phyloP scores from a whole-genome alignment of 2,888 invertebrate species.

The Bellardia pandia region DNA sequence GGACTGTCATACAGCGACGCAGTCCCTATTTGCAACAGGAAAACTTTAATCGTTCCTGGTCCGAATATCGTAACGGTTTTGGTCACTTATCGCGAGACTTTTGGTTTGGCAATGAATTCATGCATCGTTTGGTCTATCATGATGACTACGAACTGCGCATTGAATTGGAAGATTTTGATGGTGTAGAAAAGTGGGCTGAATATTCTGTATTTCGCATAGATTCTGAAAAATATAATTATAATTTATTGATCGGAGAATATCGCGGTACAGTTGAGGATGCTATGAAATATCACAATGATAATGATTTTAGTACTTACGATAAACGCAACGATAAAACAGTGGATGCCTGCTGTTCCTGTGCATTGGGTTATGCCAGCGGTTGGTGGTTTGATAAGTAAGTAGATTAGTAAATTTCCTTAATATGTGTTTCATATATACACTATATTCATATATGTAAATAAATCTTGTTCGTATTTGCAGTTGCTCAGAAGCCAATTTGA shows the following conservation, averaged over 20 bases:
- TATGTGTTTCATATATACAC: background rate
- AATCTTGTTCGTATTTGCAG: conserved; percentile 77
- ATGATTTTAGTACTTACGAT: conserved; percentile 83
- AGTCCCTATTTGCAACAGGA: conserved; percentile 82
- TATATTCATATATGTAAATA: background rate
- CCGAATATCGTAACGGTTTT: conserved; percentile 86
- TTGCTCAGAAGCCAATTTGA: conserved; percentile 86
- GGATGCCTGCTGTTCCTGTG: conserved; percentile 85
- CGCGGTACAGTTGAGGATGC: conserved; percentile 85
- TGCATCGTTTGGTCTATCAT: conserved; percentile 84
- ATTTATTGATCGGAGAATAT: conserved; percentile 84
- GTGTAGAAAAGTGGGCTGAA: conserved; percentile 84
- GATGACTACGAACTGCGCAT: conserved; percentile 79
- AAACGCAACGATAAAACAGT: conserved; percentile 85
- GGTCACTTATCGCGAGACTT: conserved; percentile 85
- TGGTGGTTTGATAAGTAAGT: conserved; percentile 87
- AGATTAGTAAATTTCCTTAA: background rate
- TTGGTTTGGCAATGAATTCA: conserved; percentile 87
- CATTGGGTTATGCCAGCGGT: conserved; percentile 85
- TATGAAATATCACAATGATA: conserved; percentile 85
- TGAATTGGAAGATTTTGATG: conserved; percentile 75
- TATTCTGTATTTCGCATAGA: conserved; percentile 84
- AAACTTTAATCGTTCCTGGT: conserved; percentile 86
- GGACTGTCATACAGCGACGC: conserved; percentile 86
- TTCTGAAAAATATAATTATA: conserved; percentile 84